A percentile compares a stretch with the other conserved stretches of the same genome.
Evolutionary conservation across 2,888 invertebrate species (phyloP).

Genomic region (Caenorhabditis imperialis): DNA sequence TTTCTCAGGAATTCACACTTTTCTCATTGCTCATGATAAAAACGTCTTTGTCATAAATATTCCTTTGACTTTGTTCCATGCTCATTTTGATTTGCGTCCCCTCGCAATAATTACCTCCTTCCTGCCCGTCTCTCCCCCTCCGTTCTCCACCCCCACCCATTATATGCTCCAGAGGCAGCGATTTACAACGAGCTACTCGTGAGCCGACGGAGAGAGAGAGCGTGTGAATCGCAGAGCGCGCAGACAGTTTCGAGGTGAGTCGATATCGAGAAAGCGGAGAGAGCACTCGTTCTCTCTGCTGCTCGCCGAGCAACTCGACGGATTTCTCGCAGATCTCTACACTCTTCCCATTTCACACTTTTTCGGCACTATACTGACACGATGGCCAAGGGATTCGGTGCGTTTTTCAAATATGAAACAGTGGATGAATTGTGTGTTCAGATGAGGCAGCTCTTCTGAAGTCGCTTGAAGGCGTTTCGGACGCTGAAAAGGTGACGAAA

Average conservation of each 20-base stretch:
- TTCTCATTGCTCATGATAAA: no score
- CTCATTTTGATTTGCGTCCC: no score
- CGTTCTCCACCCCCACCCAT: background rate
- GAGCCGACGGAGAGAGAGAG: conserved; percentile 5
- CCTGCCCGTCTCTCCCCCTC: background rate
- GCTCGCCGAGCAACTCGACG: no score
- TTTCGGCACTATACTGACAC: conserved; percentile 6
- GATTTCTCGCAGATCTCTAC: no score
- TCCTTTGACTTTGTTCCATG: no score
- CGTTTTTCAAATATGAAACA: conserved; percentile 2
- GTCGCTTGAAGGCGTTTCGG: conserved; percentile 54
- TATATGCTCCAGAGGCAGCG: conserved; percentile 7
- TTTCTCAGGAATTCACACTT: no score
- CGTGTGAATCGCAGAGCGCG: conserved; percentile 35
- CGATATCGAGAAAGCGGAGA: no score
- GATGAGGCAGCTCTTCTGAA: conserved; percentile 52
- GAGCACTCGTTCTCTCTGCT: no score
- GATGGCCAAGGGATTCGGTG: conserved; percentile 44
- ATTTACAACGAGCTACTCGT: conserved; percentile 39
- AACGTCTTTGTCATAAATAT: no score
- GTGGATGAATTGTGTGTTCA: conserved; percentile 19
- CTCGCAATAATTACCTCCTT: no score
- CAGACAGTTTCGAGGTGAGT: conserved; percentile 3
- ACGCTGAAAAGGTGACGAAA: conserved; percentile 55
- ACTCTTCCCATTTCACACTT: conserved; percentile 26